Conservation (phyloP, 2,888 invertebrate species). For the Chymomyza fuscimana region DNA sequence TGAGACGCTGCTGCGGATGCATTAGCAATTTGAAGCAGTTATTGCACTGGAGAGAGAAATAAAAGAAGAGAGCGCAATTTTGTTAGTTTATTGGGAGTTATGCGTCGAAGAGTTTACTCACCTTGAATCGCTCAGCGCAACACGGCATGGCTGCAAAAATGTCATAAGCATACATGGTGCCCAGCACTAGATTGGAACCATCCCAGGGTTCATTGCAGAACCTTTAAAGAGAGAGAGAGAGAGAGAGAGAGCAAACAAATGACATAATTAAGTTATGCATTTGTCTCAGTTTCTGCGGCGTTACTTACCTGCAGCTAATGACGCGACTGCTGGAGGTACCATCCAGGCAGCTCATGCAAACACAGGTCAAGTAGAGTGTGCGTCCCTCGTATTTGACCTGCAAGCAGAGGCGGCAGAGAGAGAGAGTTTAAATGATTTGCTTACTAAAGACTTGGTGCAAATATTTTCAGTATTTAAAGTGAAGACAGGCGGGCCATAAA, state of each 20-base stretch:
- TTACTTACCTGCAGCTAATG: conserved; percentile 85
- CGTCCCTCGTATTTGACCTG: conserved; percentile 95
- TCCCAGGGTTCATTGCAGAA: conserved; percentile 94
- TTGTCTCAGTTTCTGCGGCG: conserved; percentile 1
- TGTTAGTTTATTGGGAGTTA: neutral
- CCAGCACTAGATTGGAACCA: conserved; percentile 94
- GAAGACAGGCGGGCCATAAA: conserved; percentile 28
- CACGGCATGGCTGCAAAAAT: conserved; percentile 98
- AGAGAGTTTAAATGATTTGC: conserved; percentile 4
- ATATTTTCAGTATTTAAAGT: conserved; percentile 9
- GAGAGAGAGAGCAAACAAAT: neutral
- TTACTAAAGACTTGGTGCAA: neutral
- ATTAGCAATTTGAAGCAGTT: conserved; percentile 93
- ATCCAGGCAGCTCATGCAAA: conserved; percentile 96
- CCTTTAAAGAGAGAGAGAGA: conserved; percentile 54
- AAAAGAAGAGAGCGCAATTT: neutral
- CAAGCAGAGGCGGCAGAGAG: conserved; percentile 50
- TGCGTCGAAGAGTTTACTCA: conserved; percentile 77
- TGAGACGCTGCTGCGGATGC: conserved; percentile 91
- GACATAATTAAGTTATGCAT: neutral
- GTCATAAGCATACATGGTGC: conserved; percentile 99
- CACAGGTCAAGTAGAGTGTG: conserved; percentile 93
- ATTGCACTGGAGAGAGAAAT: conserved; percentile 86
- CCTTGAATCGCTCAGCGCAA: conserved; percentile 95
- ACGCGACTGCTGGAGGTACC: conserved; percentile 87